Percentiles rank a stretch among this genome's conserved stretches.
Evolutionary conservation across 2,888 invertebrate genomes (phyloP).

Genomic region (Platynereis dumerilii): DNA sequence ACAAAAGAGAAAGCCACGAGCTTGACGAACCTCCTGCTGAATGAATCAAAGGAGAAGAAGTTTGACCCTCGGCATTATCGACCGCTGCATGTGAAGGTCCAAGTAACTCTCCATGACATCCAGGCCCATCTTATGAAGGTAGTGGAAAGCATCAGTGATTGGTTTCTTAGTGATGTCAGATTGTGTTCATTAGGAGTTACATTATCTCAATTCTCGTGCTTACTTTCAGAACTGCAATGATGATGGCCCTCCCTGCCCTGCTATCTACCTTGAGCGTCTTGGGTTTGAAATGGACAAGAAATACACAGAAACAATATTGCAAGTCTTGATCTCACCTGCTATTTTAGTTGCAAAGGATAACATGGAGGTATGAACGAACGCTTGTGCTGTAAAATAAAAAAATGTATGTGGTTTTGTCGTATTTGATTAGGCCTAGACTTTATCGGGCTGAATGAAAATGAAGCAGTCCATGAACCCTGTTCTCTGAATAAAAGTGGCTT

Average conservation of each 20-base stretch:
- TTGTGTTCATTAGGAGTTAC: background rate
- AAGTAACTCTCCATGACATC: constrained; percentile 92
- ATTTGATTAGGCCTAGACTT: background rate
- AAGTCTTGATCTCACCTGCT: constrained; percentile 82
- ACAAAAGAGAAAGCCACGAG: constrained; percentile 28
- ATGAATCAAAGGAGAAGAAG: constrained; percentile 38
- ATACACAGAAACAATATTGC: constrained; percentile 88
- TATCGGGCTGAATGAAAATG: background rate
- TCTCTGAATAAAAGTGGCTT: no score
- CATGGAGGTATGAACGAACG: constrained; percentile 44
- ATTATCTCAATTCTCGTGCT: no score
- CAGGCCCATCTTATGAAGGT: constrained; percentile 90
- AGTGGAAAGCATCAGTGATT: no score
- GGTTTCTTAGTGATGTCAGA: background rate
- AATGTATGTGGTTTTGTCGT: background rate
- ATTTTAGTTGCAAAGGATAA: constrained; percentile 69
- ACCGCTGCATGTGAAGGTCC: constrained; percentile 89
- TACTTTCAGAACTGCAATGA: constrained; percentile 79
- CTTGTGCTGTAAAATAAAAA: constrained; percentile 7
- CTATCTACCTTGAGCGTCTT: constrained; percentile 74
- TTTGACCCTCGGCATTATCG: constrained; percentile 89
- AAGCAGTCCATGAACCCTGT: no score
- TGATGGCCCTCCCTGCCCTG: constrained; percentile 85
- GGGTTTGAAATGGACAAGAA: constrained; percentile 97
- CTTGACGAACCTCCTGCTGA: constrained; percentile 35